phyloP scores from a whole-genome alignment of 2,113 vertebrate genomes.

The Orcinus orca region DNA sequence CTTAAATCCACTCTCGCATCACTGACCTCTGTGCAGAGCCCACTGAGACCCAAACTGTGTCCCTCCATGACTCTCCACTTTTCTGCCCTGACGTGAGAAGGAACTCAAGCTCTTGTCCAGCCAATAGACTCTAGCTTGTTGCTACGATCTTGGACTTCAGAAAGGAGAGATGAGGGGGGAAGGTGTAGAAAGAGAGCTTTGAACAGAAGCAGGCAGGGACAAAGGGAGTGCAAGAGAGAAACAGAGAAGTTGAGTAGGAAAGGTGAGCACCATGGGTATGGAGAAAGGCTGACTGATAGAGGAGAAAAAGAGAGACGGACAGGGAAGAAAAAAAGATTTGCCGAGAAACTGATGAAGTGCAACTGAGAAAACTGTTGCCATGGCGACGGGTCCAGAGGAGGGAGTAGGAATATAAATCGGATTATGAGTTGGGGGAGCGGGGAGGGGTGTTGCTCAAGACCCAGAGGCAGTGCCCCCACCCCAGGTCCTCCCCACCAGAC shows the following conservation, averaged over 20 bases:
- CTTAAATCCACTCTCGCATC: neutral
- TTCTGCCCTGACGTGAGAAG: neutral
- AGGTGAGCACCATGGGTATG: neutral
- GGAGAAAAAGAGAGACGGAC: neutral
- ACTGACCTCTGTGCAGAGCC: neutral
- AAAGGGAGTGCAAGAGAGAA: neutral
- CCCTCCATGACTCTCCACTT: neutral
- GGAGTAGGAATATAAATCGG: conserved; percentile 90
- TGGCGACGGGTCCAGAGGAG: conserved; percentile 92
- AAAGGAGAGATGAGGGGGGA: neutral
- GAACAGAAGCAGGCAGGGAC: neutral
- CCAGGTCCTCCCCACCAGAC: neutral
- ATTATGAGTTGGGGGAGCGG: conserved; percentile 80
- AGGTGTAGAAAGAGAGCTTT: neutral
- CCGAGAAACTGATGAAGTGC: conserved; percentile 80
- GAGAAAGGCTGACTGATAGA: neutral
- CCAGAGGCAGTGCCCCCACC: neutral
- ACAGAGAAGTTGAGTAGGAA: neutral
- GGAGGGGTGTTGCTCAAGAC: neutral
- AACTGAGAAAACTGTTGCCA: conserved; percentile 93
- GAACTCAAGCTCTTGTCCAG: neutral
- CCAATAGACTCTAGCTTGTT: neutral
- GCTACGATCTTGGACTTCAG: neutral
- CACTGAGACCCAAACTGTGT: neutral
- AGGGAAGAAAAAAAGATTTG: conserved; percentile 61